phyloP scores from a whole-genome alignment of 2,113 vertebrate genomes.

The Urocynchramus pylzowi region DNA sequence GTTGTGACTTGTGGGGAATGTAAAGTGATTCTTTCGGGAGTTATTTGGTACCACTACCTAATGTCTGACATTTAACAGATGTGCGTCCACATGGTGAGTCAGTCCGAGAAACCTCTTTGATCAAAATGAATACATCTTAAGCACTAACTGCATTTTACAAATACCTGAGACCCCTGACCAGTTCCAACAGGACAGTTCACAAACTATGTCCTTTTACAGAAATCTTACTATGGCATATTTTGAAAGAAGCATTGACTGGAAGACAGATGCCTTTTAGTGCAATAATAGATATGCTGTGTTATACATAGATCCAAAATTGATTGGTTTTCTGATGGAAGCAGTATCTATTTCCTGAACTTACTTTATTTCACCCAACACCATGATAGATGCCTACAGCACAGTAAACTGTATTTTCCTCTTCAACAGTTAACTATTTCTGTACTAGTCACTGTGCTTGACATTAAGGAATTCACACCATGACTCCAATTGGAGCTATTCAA shows the following conservation, averaged over 20 bases:
- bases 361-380: neutral
- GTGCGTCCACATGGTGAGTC: neutral
- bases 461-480: neutral
- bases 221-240: neutral
- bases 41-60: neutral
- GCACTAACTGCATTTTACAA: neutral
- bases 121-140: neutral
- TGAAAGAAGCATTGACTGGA: neutral
- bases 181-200: neutral
- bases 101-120: neutral
- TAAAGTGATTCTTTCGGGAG: slow-evolving; percentile 5
- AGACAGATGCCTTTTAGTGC: neutral
- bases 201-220: neutral
- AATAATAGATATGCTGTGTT: neutral
- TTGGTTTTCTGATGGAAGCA: slow-evolving; percentile 6
- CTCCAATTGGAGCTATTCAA: neutral
- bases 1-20: slow-evolving; percentile 1
- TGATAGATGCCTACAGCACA: neutral
- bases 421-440: neutral
- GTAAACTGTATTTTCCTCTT: neutral
- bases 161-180: neutral
- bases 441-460: neutral
- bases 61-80: slow-evolving; percentile 34
- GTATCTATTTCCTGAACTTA: neutral
- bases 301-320: slow-evolving; percentile 23